Evolutionary conservation across 1,140 invertebrate genomes (phyloP), one percentile per base, ranked within the genome.

Genomic region (Cheumatopsyche charites): DNA sequence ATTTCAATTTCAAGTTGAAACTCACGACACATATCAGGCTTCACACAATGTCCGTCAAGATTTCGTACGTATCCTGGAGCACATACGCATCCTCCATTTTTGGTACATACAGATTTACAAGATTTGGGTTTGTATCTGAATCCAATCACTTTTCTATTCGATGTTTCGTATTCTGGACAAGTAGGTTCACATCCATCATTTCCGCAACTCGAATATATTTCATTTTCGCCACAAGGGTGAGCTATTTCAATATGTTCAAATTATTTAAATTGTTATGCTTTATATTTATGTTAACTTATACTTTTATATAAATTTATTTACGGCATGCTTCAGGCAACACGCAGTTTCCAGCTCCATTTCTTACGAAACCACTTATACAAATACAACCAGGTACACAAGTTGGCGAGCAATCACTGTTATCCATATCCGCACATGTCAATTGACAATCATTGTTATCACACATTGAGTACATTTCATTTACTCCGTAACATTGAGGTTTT

Each of bases 271-370:
- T 52, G 2, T 15, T n/a, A n/a, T n/a, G n/a, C n/a, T n/a, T n/a
- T n/a, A n/a, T n/a, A 36, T 36, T 36, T 3, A 9, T 36, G 9
- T 36, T 36, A 36, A 36, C 29, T 4, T 36, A 36, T 36, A 36
- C 3, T 4, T 3, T 4, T 36, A 9, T 36, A 52, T 7, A 52
- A 52, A 36, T 4, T 36, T 36, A 36, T 9, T 36, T 36, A 36
- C 29, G 29, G 15, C 72, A 74, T 17, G 70, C 63, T 19, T 12
- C 12, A 0, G 52, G 42, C 2, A 43, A 13, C 1, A 74, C 72
- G 17, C 72, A 74, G 12, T 7, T 26, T 0, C 63, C 23, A 42
- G 62, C 43, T 21, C n/a, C 7, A 62, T 74, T 71, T 43, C 70
- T 41, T n/a, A 63, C 13, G 62, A 63, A 63, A 15, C 63, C 63